Conservation (phyloP, 2,113 vertebrate species). For the Rhineura floridana region DNA sequence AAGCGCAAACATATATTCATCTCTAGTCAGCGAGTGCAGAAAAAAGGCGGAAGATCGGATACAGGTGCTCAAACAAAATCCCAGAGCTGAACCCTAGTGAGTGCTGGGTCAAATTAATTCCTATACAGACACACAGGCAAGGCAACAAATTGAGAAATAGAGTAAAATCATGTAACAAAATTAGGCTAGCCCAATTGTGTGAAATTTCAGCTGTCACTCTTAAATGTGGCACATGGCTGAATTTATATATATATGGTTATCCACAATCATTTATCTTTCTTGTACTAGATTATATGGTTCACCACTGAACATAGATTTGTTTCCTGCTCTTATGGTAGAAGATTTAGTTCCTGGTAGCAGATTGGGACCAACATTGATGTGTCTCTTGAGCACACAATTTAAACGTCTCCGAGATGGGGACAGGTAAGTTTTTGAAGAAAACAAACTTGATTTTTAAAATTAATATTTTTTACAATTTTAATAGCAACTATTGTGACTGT, state of each 20-base stretch:
- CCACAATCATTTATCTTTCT: conserved; percentile 4
- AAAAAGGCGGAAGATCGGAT: conserved; percentile 5
- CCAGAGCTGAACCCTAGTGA: neutral
- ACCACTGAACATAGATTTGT: conserved; percentile 92
- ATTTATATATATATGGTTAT: conserved; percentile 11
- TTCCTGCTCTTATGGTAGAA: conserved; percentile 96
- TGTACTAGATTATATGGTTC: conserved; percentile 88
- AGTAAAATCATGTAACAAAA: neutral
- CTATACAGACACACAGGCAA: no score
- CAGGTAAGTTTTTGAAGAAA: conserved; percentile 79
- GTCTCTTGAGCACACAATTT: conserved; percentile 90
- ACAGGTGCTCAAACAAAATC: neutral
- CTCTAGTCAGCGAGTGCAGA: neutral
- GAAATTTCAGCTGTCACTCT: neutral
- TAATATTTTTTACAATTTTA: neutral
- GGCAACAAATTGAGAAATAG: neutral
- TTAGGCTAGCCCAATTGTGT: neutral
- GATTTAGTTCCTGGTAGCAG: conserved; percentile 94
- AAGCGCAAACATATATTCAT: neutral
- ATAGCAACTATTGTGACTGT: neutral
- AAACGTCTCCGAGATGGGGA: conserved; percentile 90
- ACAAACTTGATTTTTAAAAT: neutral
- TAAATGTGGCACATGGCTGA: conserved; percentile 6
- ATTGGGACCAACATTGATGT: conserved; percentile 94
- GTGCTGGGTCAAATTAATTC: neutral